A percentile compares a stretch with the other conserved stretches of the same genome.
These are phyloP conservation scores for Sarcophaga caerulescens DNA, from an alignment of 2,888 invertebrate species.

Conservation along the genomic window DNA sequence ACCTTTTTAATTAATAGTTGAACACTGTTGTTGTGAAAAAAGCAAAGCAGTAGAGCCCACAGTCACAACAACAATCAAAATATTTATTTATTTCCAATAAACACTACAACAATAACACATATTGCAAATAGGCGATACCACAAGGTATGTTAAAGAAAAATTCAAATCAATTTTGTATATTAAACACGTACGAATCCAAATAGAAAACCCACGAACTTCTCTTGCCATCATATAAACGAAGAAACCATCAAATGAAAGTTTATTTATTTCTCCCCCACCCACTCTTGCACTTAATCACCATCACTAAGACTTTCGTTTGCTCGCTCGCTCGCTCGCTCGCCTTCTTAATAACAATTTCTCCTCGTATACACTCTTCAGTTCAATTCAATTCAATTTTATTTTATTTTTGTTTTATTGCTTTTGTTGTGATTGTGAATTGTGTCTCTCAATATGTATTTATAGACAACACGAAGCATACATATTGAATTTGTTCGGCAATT, in stretches of 20 bases:
- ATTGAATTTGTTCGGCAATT: background rate
- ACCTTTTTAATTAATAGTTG: background rate
- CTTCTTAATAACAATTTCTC: too few species aligned
- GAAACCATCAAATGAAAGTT: constrained; percentile 40
- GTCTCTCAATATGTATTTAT: too few species aligned
- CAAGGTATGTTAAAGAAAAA: constrained; percentile 18
- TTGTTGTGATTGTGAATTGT: background rate
- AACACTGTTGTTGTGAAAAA: background rate
- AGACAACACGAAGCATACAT: background rate
- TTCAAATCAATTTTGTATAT: constrained; percentile 34
- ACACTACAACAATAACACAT: background rate
- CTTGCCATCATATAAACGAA: background rate
- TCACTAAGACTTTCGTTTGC: too few species aligned
- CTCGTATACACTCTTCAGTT: background rate
- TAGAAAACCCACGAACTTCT: background rate
- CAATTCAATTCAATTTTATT: background rate
- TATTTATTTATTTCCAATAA: constrained; percentile 38
- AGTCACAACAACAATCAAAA: constrained; percentile 18
- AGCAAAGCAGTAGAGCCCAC: background rate
- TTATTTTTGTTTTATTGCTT: background rate
- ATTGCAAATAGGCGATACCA: constrained; percentile 11
- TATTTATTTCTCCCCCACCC: background rate
- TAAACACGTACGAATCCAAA: constrained; percentile 39
- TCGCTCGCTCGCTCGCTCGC: too few species aligned
- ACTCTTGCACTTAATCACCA: too few species aligned